Base-by-base conservation (phyloP, 1,140 invertebrate genomes). In the Phymastichus coffea region DNA sequence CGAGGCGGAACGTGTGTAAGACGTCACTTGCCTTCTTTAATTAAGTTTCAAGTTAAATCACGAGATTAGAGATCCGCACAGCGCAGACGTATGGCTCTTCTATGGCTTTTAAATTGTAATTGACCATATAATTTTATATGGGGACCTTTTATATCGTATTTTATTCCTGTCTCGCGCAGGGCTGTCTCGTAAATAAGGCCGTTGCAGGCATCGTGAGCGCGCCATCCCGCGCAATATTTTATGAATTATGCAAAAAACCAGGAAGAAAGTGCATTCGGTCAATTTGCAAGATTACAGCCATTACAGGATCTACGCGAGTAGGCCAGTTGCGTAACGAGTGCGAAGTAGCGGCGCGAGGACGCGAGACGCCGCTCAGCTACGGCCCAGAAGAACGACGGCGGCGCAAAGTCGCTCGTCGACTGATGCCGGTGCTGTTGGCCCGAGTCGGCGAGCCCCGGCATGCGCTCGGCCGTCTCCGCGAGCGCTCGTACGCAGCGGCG, bases 321-420 rank as follows among this genome's bases (percentile, higher is more conserved):
- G n/a, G n/a, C n/a, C n/a, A n/a, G n/a, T n/a, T n/a, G n/a, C n/a
- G n/a, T n/a, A n/a, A n/a, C n/a, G n/a, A n/a, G n/a, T n/a, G n/a
- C 22, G 17, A 44, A 15, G 20, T 20, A 49, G 20, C 10, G 9
- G 17, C 7, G 22, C 20, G 22, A 30, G 17, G 14, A 4, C 30
- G 44, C 26, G n/a, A n/a, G 17, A 51, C 52, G 55, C 57, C 20
- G 26, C 35, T 47, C 54, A 46, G 19, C 37, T 30, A 20, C 37
- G 17, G 8, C 12, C 23, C 7, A 23, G 19, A 8, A 48, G 38
- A 19, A 47, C 33, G 28, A 28, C 37, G n/a, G 38, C 65, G 56
- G 47, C 43, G 57, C 41, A 53, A 14, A 26, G 57, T 38, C 63
- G 46, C 65, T 61, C 59, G 61, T 28, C 57, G 49, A 60, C 57